Conservation (phyloP, 2,888 invertebrate genomes). For the Athripsodes cinereus region DNA sequence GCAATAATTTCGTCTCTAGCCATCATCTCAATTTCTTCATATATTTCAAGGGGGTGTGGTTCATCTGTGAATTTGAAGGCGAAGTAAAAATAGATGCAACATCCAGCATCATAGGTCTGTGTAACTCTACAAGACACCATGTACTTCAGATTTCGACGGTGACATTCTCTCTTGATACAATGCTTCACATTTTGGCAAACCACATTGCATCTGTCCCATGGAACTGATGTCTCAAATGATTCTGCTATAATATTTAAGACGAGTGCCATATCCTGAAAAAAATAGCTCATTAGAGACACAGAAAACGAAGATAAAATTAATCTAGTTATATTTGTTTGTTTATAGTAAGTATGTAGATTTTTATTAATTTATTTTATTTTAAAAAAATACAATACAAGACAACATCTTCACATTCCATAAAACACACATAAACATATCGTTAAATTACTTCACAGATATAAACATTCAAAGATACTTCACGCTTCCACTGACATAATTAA, state of each 20-base stretch:
- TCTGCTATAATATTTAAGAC: slow-evolving; percentile 86
- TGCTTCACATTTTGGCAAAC: slow-evolving; percentile 89
- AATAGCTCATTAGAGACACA: neutral
- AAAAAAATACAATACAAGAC: neutral
- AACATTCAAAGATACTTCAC: no score
- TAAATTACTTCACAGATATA: no score
- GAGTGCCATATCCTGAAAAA: slow-evolving; percentile 77
- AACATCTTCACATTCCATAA: no score
- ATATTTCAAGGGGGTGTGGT: slow-evolving; percentile 67
- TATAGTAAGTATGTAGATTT: no score
- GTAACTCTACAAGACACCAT: slow-evolving; percentile 82
- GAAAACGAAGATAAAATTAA: no score
- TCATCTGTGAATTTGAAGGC: slow-evolving; percentile 64
- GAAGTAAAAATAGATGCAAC: slow-evolving; percentile 94
- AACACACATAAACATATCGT: no score
- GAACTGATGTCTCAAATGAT: slow-evolving; percentile 97
- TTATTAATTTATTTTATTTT: neutral
- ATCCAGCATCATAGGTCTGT: slow-evolving; percentile 96
- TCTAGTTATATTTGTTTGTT: no score
- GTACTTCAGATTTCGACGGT: slow-evolving; percentile 51
- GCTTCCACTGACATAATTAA: no score
- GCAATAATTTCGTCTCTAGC: slow-evolving; percentile 91
- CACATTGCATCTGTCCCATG: slow-evolving; percentile 84
- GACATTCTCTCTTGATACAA: slow-evolving; percentile 62
- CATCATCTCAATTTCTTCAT: slow-evolving; percentile 80